phyloP scores from a whole-genome alignment of 2,888 invertebrate species.

The Eledone cirrhosa region DNA sequence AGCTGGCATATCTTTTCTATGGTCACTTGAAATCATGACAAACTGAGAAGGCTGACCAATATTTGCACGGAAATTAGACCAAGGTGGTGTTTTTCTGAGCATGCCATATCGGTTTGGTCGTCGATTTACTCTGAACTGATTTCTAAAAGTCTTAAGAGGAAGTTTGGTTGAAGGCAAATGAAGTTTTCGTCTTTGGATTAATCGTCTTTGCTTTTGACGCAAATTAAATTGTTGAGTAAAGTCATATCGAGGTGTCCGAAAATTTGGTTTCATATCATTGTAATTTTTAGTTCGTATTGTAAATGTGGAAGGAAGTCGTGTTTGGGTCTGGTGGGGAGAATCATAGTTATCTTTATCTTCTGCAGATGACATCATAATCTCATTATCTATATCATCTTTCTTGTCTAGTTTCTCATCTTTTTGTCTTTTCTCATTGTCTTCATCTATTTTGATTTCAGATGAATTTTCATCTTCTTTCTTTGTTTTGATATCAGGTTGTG shows the following conservation, averaged over 20 bases:
- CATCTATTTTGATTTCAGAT: background rate
- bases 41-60: slow-evolving; percentile 9
- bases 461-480: background rate
- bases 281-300: background rate
- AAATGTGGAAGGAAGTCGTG: background rate
- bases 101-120: too few species aligned
- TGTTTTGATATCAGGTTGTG: background rate
- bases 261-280: background rate
- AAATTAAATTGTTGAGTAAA: background rate
- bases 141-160: slow-evolving; percentile 1
- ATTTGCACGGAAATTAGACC: slow-evolving; percentile 5
- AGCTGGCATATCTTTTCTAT: background rate
- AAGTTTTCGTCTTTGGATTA: background rate
- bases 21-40: background rate
- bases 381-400: background rate
- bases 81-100: background rate
- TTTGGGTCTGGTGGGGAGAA: background rate
- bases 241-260: slow-evolving; percentile 3
- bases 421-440: background rate
- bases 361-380: background rate
- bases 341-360: background rate
- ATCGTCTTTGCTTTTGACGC: background rate
- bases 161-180: background rate
- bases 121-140: background rate
- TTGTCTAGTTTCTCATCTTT: background rate